These are phyloP conservation scores for Apamea sordens DNA, from an alignment of 2,888 invertebrate species.

Conservation along the genomic window DNA sequence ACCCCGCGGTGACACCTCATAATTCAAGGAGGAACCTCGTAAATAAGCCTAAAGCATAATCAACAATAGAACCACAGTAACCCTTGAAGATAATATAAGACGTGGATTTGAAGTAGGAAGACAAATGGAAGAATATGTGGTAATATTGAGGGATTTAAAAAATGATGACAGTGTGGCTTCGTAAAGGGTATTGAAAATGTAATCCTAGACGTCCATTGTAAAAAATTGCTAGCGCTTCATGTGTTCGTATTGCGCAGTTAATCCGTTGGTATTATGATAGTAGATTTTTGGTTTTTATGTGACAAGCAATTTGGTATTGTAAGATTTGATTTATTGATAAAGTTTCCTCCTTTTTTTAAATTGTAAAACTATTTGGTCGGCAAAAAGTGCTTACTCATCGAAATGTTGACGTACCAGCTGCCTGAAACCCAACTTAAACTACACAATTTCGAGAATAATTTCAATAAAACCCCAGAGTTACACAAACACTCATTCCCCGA, in stretches of 20 bases:
- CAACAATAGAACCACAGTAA: conserved; percentile 65
- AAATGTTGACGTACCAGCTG: neutral
- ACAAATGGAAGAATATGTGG: conserved; percentile 33
- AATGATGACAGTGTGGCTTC: conserved; percentile 26
- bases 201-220: conserved; percentile 28
- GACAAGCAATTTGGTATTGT: neutral
- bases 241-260: neutral
- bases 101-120: conserved; percentile 50
- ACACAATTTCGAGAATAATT: conserved; percentile 36
- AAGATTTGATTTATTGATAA: neutral
- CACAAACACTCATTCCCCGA: conserved; percentile 53
- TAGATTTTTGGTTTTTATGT: neutral
- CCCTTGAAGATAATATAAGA: conserved; percentile 59
- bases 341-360: too few relatives aligned
- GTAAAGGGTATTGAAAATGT: conserved; percentile 33
- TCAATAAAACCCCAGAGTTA: conserved; percentile 53
- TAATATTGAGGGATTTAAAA: conserved; percentile 39
- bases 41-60: conserved; percentile 67
- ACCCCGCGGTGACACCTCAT: conserved; percentile 64
- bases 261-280: conserved; percentile 10
- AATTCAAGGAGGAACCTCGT: conserved; percentile 60
- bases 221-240: conserved; percentile 2
- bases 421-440: conserved; percentile 31
- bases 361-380: neutral
- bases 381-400: neutral